A percentile compares a stretch with the other conserved stretches of the same genome.
These are phyloP conservation scores for Apoda limacodes DNA, from an alignment of 2,888 invertebrate genomes.

Conservation along the genomic window DNA sequence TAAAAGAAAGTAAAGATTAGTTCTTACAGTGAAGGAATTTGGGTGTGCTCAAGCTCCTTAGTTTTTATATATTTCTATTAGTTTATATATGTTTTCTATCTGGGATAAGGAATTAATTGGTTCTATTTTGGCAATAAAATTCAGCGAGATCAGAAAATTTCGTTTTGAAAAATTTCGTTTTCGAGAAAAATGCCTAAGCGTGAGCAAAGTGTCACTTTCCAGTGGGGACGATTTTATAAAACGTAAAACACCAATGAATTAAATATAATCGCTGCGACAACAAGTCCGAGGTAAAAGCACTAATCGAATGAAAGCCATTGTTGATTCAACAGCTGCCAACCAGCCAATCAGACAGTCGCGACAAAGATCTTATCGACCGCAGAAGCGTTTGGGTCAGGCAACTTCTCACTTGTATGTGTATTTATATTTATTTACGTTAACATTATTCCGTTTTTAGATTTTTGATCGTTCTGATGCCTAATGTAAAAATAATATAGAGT, in stretches of 20 bases:
- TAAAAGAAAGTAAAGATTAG: too few species aligned
- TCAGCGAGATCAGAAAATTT: slow-evolving; percentile 12
- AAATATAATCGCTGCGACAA: slow-evolving; percentile 9
- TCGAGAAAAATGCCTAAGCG: slow-evolving; percentile 13
- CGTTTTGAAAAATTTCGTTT: too few species aligned
- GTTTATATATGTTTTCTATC: too few species aligned
- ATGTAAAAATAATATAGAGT: slow-evolving; percentile 8
- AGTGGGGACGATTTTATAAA: slow-evolving; percentile 13
- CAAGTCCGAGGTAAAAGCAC: slow-evolving; percentile 7
- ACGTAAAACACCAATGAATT: slow-evolving; percentile 10
- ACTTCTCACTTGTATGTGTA: slow-evolving; percentile 10
- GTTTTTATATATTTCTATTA: slow-evolving; percentile 11
- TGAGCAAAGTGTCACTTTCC: slow-evolving; percentile 15
- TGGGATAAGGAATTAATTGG: too few species aligned
- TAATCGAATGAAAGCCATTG: slow-evolving; percentile 7
- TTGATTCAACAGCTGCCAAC: slow-evolving; percentile 5
- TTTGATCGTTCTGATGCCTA: slow-evolving; percentile 10
- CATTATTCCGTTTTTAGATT: slow-evolving; percentile 11
- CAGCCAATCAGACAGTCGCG: slow-evolving; percentile 10
- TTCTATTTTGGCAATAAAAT: too few species aligned
- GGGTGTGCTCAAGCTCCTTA: slow-evolving; percentile 12
- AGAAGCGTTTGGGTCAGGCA: slow-evolving; percentile 11
- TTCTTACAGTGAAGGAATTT: slow-evolving; percentile 14
- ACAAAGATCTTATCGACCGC: slow-evolving; percentile 10
- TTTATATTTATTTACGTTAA: too few species aligned